Base-by-base conservation (phyloP, 23 tunicate species). In the Clavelina lepadiformis region DNA sequence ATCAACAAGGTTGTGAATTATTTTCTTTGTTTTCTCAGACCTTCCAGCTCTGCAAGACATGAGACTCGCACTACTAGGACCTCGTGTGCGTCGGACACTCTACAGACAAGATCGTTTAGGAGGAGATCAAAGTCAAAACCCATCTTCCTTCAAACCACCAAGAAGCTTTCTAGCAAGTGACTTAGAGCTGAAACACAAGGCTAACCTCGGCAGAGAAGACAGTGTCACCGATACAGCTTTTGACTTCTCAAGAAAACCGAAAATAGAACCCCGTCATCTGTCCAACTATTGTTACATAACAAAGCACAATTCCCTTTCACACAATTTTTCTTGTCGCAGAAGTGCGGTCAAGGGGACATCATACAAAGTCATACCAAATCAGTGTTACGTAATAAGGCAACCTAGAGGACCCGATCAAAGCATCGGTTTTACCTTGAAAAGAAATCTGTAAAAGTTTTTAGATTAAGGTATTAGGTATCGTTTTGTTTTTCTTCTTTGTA, bases 51-150 rank as follows among this genome's bases (percentile, higher is more conserved):
- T 89, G 36, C 79, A 46, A 1, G 83, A 69, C 50, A 81, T 76
- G 82, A 51, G 99, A 28, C 61, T 94, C 13, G 99, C 99, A 8
- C 60, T 94, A 21, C 65, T 94, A 13, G 99, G 99, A 28, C 99
- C 99, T 19, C 73, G 99, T 32, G 86, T 93, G 37, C 72, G 93
- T 0, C 36, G 98, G 36, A 93, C 98, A 13, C 69, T 93, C 0
- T 93, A 93, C 83, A 58, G 88, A 28, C 93, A 85, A 67, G 98
- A 93, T 75, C 54, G 84, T 46, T 34, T 32, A 6, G 22, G 22
- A 34, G 68, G 46, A 58, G 22, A 23, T 58, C 5, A 7, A 5
- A 38, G 23, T 41, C 49, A 15, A 11, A 11, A 11, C 49, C 49
- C 49, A 11, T 15, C 49, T 41, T 11, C 15, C 15, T 11, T 11